Conservation (phyloP, 2,797 vertebrate species). For the Artibeus jamaicensis region DNA sequence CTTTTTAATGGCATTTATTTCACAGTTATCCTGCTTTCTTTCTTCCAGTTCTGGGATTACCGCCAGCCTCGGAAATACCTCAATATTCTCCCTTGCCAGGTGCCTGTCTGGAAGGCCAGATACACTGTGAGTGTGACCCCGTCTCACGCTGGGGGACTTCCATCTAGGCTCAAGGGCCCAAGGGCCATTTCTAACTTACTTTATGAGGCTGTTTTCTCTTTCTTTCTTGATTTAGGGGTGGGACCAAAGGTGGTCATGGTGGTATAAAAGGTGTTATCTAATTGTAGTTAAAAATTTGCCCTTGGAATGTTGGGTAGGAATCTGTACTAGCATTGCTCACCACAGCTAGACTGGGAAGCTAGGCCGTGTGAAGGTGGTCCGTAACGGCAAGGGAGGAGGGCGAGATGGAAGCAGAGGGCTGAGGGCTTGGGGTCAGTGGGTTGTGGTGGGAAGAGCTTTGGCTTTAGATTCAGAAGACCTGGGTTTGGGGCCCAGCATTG, state of each 20-base stretch:
- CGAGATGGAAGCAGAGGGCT: background rate
- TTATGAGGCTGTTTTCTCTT: background rate
- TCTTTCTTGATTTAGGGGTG: background rate
- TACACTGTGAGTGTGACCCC: conserved; percentile 90
- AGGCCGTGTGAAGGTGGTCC: background rate
- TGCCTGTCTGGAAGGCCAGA: conserved; percentile 98
- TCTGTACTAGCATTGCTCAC: background rate
- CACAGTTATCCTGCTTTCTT: conserved; percentile 59
- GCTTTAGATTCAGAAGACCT: background rate
- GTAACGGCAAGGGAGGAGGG: too few species aligned
- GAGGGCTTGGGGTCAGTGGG: background rate
- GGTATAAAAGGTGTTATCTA: background rate
- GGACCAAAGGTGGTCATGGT: background rate
- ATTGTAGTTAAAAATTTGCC: background rate
- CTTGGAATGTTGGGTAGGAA: background rate
- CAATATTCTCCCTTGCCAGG: conserved; percentile 96
- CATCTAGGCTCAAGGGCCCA: background rate
- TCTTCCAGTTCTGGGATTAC: conserved; percentile 97
- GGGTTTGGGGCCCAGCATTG: background rate
- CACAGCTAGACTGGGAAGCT: background rate
- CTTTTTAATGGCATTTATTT: conserved; percentile 26
- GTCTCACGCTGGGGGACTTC: background rate
- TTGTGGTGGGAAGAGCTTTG: background rate
- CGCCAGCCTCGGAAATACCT: conserved; percentile 98
- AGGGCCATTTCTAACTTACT: background rate